Evolutionary conservation across 2,113 vertebrate genomes (phyloP), one percentile per base, ranked within the genome.

Genomic region (Pao palembangensis): DNA sequence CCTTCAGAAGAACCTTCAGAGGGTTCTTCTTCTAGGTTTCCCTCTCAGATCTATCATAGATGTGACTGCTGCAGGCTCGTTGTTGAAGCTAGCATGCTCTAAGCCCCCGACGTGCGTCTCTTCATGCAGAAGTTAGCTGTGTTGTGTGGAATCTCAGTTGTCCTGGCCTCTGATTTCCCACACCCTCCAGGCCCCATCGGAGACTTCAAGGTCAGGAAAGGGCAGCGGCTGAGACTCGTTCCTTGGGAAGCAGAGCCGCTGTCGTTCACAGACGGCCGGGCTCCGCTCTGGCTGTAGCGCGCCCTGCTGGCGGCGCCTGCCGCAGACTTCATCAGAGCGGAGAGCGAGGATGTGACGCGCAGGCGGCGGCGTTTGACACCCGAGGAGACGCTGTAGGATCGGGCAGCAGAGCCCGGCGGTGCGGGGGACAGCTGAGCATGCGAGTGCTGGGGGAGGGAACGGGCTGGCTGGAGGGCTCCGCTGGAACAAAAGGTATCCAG

Each of bases 151-250:
- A 89, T 87, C 76, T 82, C 64, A 71, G 59, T 85, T 87, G 87
- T 85, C 73, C 64, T 50, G 75, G 79, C 79, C 80, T 81, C 79
- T 71, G 61, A 23, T 83, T 89, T 88, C 88, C 88, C 88, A 88
- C 84, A 88, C 87, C 75, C 80, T 71, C 74, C 67, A 12, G 38
- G 71, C 77, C 79, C 82, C 88, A 75, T 81, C 42, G 16, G 88
- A 89, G 87, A 86, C 75, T 86, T 82, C 77, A 85, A 88, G 85
- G 88, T 89, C 90, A 75, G 68, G 70, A 73, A 88, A 85, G 85
- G 85, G 58, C 84, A 64, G 23, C 7, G 81, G 69, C 79, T 75
- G 75, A 61, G 83, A 82, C 55, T 67, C 74, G 21, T 82, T 82
- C 69, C 84, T 88, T 86, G 85, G 86, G 84, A 87, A 89, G 76